phyloP scores from a whole-genome alignment of 2,113 vertebrate genomes.

The Origma solitaria region DNA sequence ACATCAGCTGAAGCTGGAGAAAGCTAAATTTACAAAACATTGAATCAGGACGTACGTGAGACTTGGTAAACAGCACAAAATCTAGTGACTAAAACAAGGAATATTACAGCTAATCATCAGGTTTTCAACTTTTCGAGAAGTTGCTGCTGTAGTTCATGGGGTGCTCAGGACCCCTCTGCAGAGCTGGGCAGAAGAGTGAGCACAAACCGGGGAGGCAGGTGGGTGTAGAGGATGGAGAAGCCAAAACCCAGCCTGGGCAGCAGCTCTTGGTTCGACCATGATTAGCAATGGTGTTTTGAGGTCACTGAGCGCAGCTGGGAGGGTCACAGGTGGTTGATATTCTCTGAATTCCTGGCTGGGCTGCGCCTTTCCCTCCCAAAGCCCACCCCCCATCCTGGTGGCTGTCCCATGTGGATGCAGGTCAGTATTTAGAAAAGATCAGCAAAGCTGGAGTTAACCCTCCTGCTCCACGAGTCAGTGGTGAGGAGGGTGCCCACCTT shows the following conservation, averaged over 20 bases:
- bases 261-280: fast-evolving
- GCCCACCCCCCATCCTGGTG: neutral
- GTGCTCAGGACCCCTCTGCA: neutral
- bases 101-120: conserved; percentile 44
- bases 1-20: conserved; percentile 71
- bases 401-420: neutral
- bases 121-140: conserved; percentile 48
- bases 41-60: conserved; percentile 63
- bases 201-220: neutral
- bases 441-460: neutral
- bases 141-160: neutral
- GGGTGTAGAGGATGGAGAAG: neutral
- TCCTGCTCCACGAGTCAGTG: fast-evolving
- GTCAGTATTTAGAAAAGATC: neutral
- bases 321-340: neutral
- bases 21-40: conserved; percentile 76
- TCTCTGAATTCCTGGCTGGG: neutral
- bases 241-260: neutral
- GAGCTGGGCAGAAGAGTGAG: neutral
- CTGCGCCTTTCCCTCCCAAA: neutral
- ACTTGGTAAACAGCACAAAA: conserved; percentile 62
- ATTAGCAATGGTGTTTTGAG: neutral
- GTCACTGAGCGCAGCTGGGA: fast-evolving
- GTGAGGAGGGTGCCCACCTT: neutral
- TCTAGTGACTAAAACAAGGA: conserved; percentile 21